These are phyloP conservation scores for Sycophila texana DNA, from an alignment of 2,888 invertebrate genomes.

Conservation along the genomic window DNA sequence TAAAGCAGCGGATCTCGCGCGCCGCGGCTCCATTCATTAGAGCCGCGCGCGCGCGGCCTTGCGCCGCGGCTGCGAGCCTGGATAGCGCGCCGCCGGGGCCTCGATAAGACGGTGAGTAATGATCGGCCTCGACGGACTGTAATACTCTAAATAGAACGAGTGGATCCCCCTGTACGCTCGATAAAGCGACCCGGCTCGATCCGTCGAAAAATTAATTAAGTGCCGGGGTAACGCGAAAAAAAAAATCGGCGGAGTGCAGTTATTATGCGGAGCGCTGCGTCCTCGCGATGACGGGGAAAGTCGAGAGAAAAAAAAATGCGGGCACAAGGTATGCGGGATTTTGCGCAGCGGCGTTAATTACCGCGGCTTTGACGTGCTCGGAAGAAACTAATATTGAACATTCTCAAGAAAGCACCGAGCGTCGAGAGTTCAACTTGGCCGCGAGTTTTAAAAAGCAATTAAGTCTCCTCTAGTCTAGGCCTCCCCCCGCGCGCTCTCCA, in stretches of 20 bases:
- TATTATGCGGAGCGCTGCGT: no score
- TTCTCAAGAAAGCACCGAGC: background rate
- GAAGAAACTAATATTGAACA: conserved; percentile 7
- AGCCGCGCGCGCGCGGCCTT: no score
- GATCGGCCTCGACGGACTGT: background rate
- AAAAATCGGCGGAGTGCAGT: no score
- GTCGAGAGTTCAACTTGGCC: background rate
- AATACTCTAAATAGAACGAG: background rate
- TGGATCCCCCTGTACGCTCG: background rate
- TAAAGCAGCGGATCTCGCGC: background rate
- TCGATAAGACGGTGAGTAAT: conserved; percentile 52
- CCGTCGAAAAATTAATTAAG: background rate
- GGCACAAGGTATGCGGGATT: background rate
- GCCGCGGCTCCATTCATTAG: no score
- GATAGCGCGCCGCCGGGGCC: background rate
- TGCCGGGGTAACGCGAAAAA: no score
- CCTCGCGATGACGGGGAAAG: no score
- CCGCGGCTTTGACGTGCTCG: background rate
- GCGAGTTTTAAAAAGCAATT: conserved; percentile 41
- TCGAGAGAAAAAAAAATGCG: background rate
- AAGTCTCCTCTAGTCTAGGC: conserved; percentile 1
- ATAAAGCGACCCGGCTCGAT: background rate
- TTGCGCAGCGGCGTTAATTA: conserved; percentile 14
- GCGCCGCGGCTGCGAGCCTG: background rate
- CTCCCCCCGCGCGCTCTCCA: background rate